Evolutionary conservation across 2,113 vertebrate species (phyloP).

Genomic region (Columba janthina): DNA sequence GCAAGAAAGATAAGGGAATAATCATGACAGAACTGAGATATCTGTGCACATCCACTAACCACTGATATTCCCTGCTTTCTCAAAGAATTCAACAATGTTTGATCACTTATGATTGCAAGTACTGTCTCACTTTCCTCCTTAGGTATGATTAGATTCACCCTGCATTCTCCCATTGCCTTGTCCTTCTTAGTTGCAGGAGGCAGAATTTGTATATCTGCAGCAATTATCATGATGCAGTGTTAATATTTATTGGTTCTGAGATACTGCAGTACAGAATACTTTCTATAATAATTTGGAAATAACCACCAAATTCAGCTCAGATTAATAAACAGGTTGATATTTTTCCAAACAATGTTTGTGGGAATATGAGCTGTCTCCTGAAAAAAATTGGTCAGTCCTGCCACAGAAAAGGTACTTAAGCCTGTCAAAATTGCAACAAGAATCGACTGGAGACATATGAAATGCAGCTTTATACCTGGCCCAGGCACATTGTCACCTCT

Average conservation of each 20-base stretch:
- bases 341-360: background rate
- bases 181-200: background rate
- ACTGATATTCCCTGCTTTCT: background rate
- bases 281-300: background rate
- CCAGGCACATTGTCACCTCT: accelerated
- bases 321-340: background rate
- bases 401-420: background rate
- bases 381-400: background rate
- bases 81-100: background rate
- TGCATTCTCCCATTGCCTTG: background rate
- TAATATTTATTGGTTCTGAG: background rate
- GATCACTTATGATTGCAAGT: background rate
- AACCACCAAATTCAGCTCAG: background rate
- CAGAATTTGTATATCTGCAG: background rate
- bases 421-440: background rate
- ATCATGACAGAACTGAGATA: background rate
- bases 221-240: background rate
- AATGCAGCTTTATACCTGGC: background rate
- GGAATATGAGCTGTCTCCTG: background rate
- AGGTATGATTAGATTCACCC: background rate
- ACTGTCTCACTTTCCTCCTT: background rate
- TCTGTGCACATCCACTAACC: accelerated
- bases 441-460: accelerated
- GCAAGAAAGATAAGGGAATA: background rate
- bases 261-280: background rate